A percentile compares a stretch with the other conserved stretches of the same genome.
Evolutionary conservation across 2,888 invertebrate species (phyloP).

Genomic region (Chymomyza amoena): DNA sequence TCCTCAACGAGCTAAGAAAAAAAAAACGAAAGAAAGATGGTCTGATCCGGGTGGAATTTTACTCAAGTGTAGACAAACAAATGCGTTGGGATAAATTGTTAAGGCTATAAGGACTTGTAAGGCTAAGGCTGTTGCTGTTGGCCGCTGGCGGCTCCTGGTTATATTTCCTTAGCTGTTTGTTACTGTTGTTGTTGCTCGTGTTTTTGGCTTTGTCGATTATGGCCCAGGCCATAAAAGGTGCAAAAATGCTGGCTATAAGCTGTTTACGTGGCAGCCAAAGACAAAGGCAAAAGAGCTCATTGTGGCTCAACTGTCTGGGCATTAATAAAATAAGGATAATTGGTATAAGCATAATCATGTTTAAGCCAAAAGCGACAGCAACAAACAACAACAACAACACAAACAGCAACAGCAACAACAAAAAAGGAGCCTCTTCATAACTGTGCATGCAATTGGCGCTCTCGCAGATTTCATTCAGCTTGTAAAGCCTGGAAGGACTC

Average conservation of each 20-base stretch:
- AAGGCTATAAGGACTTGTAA: slow-evolving; percentile 2
- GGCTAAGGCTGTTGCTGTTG: background rate
- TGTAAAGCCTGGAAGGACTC: slow-evolving; percentile 22
- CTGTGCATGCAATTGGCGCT: slow-evolving; percentile 37
- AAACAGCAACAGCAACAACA: background rate
- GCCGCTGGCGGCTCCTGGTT: slow-evolving; percentile 1
- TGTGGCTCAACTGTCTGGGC: slow-evolving; percentile 38
- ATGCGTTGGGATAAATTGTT: slow-evolving; percentile 59
- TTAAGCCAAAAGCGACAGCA: slow-evolving; percentile 63
- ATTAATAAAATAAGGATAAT: slow-evolving; percentile 77
- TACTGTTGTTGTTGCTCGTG: slow-evolving; percentile 13
- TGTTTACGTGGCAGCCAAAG: slow-evolving; percentile 28
- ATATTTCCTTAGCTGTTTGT: slow-evolving; percentile 5
- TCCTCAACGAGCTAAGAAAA: background rate
- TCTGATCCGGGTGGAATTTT: slow-evolving; percentile 8
- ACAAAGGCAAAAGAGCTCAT: slow-evolving; percentile 25
- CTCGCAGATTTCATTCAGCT: slow-evolving; percentile 20
- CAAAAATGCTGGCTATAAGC: slow-evolving; percentile 56
- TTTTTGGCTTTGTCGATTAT: slow-evolving; percentile 52
- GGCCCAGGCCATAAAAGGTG: slow-evolving; percentile 64
- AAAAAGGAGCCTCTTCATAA: slow-evolving; percentile 40
- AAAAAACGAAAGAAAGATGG: slow-evolving; percentile 24
- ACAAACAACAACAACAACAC: background rate
- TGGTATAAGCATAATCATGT: slow-evolving; percentile 76
- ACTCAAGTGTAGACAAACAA: slow-evolving; percentile 40